Percentiles rank a stretch among this genome's conserved stretches.
phyloP scores from a whole-genome alignment of 2,113 vertebrate species.

The Cariama cristata region DNA sequence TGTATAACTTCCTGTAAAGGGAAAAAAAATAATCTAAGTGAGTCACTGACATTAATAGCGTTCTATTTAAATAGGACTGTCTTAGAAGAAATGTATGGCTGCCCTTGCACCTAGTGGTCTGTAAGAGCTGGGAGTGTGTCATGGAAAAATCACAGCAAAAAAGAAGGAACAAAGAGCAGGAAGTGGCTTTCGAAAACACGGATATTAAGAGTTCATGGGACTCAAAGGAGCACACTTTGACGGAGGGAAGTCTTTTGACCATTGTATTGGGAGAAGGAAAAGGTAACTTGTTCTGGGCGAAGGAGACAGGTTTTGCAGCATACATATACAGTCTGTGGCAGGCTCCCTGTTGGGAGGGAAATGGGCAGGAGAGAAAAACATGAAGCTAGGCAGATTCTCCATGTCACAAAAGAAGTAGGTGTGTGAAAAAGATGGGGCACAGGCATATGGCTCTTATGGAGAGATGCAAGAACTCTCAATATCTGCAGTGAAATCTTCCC shows the following conservation, averaged over 20 bases:
- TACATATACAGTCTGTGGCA: background rate
- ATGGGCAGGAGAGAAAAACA: background rate
- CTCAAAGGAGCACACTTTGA: background rate
- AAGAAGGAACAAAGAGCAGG: constrained; percentile 43
- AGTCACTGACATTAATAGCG: background rate
- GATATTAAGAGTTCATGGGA: background rate
- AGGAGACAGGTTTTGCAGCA: background rate
- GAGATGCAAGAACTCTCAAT: background rate
- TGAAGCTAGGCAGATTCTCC: background rate
- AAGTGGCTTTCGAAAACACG: constrained; percentile 19
- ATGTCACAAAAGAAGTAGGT: background rate
- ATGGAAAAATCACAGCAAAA: constrained; percentile 6
- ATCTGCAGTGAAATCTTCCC: background rate
- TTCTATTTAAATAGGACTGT: background rate
- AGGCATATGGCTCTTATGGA: background rate
- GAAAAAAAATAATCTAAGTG: background rate
- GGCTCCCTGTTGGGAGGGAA: background rate
- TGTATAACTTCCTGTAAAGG: background rate
- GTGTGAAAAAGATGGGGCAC: background rate
- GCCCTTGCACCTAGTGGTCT: background rate
- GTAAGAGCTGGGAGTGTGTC: background rate
- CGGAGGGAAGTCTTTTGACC: background rate
- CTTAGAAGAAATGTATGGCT: background rate
- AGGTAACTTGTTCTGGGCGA: background rate
- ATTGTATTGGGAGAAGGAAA: background rate